phyloP scores from a whole-genome alignment of 35 echinoderm and acorn worm genomes.

The Patiria miniata region DNA sequence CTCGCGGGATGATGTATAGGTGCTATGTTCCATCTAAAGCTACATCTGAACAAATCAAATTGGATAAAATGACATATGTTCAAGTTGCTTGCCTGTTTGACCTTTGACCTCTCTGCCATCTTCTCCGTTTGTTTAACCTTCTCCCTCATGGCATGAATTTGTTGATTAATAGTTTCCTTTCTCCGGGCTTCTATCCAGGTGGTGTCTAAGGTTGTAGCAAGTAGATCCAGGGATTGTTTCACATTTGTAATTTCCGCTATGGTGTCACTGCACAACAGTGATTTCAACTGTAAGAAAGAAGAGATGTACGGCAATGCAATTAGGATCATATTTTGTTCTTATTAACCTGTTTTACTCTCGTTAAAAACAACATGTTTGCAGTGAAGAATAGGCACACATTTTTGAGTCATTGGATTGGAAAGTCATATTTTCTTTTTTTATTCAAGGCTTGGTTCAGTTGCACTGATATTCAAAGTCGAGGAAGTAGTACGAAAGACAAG shows the following conservation, averaged over 20 bases:
- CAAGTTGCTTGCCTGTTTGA: background rate
- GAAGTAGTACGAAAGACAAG: too few species aligned
- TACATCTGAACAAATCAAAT: too few species aligned
- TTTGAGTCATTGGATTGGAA: too few species aligned
- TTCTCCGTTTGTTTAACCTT: background rate
- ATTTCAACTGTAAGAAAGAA: background rate
- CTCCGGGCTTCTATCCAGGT: constrained; percentile 7
- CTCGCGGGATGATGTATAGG: too few species aligned
- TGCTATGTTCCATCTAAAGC: too few species aligned
- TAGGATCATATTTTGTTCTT: background rate
- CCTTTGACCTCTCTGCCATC: background rate
- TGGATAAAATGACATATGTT: too few species aligned
- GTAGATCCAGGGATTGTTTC: background rate
- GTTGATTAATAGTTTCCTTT: constrained; percentile 3
- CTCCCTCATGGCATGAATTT: background rate
- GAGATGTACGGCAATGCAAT: too few species aligned
- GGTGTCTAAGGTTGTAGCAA: background rate
- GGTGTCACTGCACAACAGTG: background rate
- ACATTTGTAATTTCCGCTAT: background rate
- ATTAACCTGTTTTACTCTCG: background rate
- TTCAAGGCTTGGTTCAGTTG: too few species aligned
- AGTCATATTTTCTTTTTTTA: too few species aligned
- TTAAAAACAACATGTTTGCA: too few species aligned
- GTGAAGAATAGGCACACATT: too few species aligned
- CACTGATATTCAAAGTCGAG: too few species aligned